Percentiles rank a stretch among this genome's conserved stretches.
These are phyloP conservation scores for Pogona vitticeps DNA, from an alignment of 2,113 vertebrate species.

Conservation along the genomic window DNA sequence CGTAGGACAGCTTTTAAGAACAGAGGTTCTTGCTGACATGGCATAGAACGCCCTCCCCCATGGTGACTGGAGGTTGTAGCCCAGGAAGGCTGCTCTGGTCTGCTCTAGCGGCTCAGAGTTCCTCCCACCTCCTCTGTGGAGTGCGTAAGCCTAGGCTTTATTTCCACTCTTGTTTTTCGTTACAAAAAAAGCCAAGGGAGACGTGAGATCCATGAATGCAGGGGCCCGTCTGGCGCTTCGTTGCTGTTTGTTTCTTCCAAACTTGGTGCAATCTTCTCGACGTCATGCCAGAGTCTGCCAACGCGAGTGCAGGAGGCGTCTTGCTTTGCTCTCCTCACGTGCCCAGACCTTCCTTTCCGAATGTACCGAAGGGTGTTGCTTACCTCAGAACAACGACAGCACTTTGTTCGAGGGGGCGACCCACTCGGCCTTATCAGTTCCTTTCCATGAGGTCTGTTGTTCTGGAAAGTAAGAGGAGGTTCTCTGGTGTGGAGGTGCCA, in stretches of 20 bases:
- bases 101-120: no score
- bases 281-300: background rate
- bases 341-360: background rate
- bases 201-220: slow-evolving; percentile 23
- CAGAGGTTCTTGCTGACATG: background rate
- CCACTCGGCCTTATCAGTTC: background rate
- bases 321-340: background rate
- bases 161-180: no score
- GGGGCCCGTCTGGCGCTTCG: slow-evolving; percentile 12
- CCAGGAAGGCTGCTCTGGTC: no score
- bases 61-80: no score
- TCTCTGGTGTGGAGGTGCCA: background rate
- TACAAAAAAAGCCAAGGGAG: background rate
- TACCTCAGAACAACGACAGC: background rate
- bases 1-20: no score
- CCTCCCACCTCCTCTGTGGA: no score
- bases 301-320: background rate
- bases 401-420: background rate
- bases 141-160: no score
- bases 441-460: background rate
- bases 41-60: background rate
- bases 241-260: background rate
- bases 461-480: background rate
- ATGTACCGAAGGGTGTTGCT: background rate
- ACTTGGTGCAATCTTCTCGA: slow-evolving; percentile 25